These are phyloP conservation scores for Papilio aristodemus DNA, from an alignment of 1,140 invertebrate genomes.

Conservation along the genomic window DNA sequence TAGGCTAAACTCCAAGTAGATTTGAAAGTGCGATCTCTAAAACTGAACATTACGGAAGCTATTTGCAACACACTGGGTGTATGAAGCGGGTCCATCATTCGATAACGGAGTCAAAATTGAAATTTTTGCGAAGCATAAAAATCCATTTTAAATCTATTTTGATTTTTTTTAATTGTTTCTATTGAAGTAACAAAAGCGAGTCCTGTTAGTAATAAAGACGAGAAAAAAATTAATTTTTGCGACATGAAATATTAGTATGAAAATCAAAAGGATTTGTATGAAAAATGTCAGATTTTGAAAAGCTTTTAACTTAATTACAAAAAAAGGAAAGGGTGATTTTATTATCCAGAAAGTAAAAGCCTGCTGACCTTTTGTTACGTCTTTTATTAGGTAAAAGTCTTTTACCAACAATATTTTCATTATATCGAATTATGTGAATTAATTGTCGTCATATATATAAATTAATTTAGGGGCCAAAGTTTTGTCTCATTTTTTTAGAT, in stretches of 20 bases:
- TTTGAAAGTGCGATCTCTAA: slow-evolving; percentile 1
- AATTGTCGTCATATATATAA: too few relatives aligned
- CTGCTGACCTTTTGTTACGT: too few relatives aligned
- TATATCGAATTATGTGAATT: too few relatives aligned
- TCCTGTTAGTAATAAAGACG: not conserved
- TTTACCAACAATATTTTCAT: too few relatives aligned
- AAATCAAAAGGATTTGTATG: slow-evolving; percentile 8
- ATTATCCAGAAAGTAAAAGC: slow-evolving; percentile 2
- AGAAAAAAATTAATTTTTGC: not conserved
- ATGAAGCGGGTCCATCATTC: not conserved
- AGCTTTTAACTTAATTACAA: slow-evolving; percentile 2
- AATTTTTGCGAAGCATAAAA: not conserved
- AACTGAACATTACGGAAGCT: slow-evolving; percentile 7
- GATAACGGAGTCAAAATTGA: not conserved
- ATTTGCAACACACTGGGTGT: not conserved
- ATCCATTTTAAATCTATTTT: not conserved
- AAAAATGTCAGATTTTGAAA: slow-evolving; percentile 9
- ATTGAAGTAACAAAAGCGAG: not conserved
- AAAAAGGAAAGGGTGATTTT: not conserved
- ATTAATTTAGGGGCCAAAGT: too few relatives aligned
- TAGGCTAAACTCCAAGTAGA: not conserved
- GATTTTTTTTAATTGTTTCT: not conserved
- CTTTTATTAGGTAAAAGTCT: too few relatives aligned
- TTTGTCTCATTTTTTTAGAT: too few relatives aligned
- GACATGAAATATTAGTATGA: not conserved